Conservation (phyloP, 2,113 vertebrate species). For the Dendrocopos noguchii region DNA sequence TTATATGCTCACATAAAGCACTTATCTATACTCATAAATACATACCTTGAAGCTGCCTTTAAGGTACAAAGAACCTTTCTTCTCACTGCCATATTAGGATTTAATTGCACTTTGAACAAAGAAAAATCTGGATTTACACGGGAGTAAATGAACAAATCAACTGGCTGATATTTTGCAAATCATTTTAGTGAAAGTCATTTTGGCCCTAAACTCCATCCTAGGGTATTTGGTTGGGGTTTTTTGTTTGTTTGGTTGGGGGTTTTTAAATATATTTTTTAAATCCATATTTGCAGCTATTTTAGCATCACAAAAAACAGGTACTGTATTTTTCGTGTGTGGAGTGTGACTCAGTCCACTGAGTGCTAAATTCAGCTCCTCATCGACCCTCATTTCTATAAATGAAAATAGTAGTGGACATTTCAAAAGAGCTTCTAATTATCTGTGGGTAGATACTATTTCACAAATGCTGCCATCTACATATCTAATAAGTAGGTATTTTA, state of each 20-base stretch:
- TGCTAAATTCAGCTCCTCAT: not conserved
- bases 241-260: not conserved
- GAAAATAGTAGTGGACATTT: constrained; percentile 3
- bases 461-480: not conserved
- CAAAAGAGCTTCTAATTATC: not conserved
- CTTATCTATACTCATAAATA: not conserved
- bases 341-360: not conserved
- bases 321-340: not conserved
- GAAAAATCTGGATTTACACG: not conserved
- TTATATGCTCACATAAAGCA: not conserved
- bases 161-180: not conserved
- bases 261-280: not conserved
- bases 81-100: not conserved
- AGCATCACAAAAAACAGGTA: not conserved
- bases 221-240: not conserved
- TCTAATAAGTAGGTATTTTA: not conserved
- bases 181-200: constrained; percentile 50
- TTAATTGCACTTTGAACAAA: constrained; percentile 12
- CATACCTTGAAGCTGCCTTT: not conserved
- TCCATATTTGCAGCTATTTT: constrained; percentile 45
- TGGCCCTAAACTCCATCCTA: constrained; percentile 23
- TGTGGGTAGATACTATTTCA: not conserved
- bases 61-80: not conserved
- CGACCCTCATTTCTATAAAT: not conserved
- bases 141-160: not conserved